Evolutionary conservation across 2,797 vertebrate species (phyloP).

Genomic region (Okamejei kenojei): DNA sequence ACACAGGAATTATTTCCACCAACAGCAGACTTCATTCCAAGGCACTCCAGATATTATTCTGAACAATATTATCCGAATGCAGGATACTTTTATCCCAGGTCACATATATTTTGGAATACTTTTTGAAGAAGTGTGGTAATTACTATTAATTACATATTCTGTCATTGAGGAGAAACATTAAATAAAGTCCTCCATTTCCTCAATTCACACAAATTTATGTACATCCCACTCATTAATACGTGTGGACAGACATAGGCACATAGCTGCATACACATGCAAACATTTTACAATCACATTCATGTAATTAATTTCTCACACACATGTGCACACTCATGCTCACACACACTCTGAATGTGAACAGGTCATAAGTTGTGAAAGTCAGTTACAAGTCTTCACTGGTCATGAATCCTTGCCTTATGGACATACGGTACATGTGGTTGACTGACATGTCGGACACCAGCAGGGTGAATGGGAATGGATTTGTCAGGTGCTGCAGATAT

Average conservation of each 20-base stretch:
- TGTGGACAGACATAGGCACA: too few relatives aligned
- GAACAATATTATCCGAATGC: neutral
- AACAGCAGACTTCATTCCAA: neutral
- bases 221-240: neutral
- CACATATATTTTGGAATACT: neutral
- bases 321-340: neutral
- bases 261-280: too few relatives aligned
- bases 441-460: too few relatives aligned
- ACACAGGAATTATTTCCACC: neutral
- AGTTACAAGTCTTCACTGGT: neutral
- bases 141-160: neutral
- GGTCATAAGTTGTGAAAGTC: neutral
- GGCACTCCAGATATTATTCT: neutral
- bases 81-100: neutral
- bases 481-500: too few relatives aligned
- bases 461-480: too few relatives aligned
- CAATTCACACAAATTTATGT: neutral
- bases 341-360: neutral
- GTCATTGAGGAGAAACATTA: neutral
- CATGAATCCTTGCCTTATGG: too few relatives aligned
- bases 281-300: too few relatives aligned
- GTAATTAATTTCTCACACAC: neutral
- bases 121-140: neutral
- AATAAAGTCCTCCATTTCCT: neutral
- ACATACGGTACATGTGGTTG: too few relatives aligned